Evolutionary conservation across 2,888 invertebrate species (phyloP).

Genomic region (Eustalomyia histrio): DNA sequence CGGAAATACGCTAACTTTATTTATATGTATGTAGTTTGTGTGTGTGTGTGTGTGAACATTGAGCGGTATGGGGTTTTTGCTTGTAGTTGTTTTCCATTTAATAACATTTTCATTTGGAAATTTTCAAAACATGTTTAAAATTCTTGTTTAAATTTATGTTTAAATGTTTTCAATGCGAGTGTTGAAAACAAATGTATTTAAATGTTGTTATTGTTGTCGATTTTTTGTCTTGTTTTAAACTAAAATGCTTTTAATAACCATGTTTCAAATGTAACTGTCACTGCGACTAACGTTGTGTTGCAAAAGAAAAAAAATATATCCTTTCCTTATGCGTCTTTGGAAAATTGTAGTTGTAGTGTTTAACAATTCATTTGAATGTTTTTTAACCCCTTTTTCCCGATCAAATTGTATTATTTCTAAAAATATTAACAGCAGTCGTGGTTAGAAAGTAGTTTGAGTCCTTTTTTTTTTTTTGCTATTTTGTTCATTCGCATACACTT

Average conservation of each 20-base stretch:
- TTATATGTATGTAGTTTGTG: conserved; percentile 17
- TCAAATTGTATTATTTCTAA: not conserved
- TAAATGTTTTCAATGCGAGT: conserved; percentile 37
- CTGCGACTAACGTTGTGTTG: conserved; percentile 61
- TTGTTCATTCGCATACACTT: too few species aligned
- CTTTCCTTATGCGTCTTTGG: conserved; percentile 33
- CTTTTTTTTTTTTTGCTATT: not conserved
- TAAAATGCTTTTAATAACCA: conserved; percentile 69
- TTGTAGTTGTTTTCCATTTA: conserved; percentile 45
- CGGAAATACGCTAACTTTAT: conserved; percentile 61
- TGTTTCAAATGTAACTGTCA: conserved; percentile 68
- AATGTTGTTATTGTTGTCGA: conserved; percentile 15
- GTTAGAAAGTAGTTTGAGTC: not conserved
- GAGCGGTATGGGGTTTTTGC: not conserved
- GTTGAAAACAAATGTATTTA: conserved; percentile 56
- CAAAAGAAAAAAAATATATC: conserved; percentile 23
- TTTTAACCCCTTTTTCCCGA: conserved; percentile 23
- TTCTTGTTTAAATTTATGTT: conserved; percentile 50
- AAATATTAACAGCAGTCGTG: not conserved
- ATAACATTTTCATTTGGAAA: conserved; percentile 54
- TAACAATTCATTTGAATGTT: conserved; percentile 62
- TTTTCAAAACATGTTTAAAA: conserved; percentile 45
- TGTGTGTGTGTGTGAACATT: not conserved
- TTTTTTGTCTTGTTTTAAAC: conserved; percentile 25
- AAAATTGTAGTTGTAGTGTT: conserved; percentile 54